Conservation (phyloP, 2,888 invertebrate genomes). For the Platycnemis pennipes region DNA sequence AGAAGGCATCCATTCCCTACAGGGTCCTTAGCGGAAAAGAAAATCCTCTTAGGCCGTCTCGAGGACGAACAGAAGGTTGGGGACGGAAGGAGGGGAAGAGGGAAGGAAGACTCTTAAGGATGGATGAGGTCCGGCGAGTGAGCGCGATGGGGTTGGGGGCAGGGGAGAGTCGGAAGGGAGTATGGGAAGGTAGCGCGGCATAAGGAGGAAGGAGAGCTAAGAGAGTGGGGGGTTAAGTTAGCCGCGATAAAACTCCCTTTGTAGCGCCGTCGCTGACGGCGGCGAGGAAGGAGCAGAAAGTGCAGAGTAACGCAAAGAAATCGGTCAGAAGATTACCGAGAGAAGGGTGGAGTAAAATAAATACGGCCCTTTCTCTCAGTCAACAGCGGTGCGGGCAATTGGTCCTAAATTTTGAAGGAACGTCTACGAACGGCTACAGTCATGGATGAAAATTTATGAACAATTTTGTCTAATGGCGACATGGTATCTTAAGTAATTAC, state of each 20-base stretch:
- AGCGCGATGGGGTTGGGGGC: not conserved
- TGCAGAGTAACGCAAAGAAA: not conserved
- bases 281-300: not conserved
- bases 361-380: no score
- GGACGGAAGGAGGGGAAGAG: not conserved
- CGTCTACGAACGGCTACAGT: no score
- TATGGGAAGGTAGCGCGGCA: no score
- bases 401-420: no score
- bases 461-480: no score
- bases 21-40: conserved; percentile 30
- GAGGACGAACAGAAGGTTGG: not conserved
- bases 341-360: not conserved
- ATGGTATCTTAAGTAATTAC: no score
- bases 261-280: not conserved
- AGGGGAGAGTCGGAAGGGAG: not conserved
- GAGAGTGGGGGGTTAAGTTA: not conserved
- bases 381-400: no score
- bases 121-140: not conserved
- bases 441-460: no score
- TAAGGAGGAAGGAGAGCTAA: not conserved
- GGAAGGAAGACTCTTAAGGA: not conserved
- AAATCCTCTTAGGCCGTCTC: conserved; percentile 33
- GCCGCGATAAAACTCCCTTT: not conserved
- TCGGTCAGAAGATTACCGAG: not conserved
- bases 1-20: conserved; percentile 37